Evolutionary conservation across 2,888 invertebrate genomes (phyloP), one percentile per base, ranked within the genome.

Genomic region (Lasiommata megera): DNA sequence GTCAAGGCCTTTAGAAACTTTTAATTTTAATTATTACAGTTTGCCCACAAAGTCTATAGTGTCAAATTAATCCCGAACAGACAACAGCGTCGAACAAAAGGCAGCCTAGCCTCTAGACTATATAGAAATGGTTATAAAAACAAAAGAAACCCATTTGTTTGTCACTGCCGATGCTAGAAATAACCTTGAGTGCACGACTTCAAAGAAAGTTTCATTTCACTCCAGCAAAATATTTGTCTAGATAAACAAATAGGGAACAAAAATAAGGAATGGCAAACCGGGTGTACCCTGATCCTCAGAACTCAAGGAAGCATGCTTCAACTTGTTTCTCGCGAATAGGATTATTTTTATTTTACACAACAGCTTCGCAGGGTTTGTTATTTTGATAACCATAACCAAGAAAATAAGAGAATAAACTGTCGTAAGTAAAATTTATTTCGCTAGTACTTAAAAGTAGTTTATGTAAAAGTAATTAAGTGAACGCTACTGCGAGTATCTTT

Each of bases 271-370:
- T 47, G 43, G 37, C n/a, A 46, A 1, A 12, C 9, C 14, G n/a
- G 23, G 55, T 55, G 52, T 47, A 52, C 58, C 53, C 48, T 44
- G 58, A 58, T 55, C 57, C 46, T 37, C 16, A 23, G 53, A 29
- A 38, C 56, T 53, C 34, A 61, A 38, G 40, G 48, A 41, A 31
- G 47, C 47, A 34, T 16, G 41, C 48, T 48, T 37, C 34, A 48
- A 36, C 18, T 8, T 5, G 18, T 48, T 36, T 36, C 18, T 23
- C 11, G 1, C 34, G 34, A 34, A 34, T 34, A 34, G 11, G 11
- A 34, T 9, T 31, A 6, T 31, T 31, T 31, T 31, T 34, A 11
- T 34, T n/a, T 23, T 23, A 23, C 23, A 34, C 1, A 11, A 34
- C 11, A 11, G 9, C 7, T 34, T 34, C 11, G 9, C 11, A 34